phyloP scores from a whole-genome alignment of 2,888 invertebrate genomes.

The Drosophila melanocephala region DNA sequence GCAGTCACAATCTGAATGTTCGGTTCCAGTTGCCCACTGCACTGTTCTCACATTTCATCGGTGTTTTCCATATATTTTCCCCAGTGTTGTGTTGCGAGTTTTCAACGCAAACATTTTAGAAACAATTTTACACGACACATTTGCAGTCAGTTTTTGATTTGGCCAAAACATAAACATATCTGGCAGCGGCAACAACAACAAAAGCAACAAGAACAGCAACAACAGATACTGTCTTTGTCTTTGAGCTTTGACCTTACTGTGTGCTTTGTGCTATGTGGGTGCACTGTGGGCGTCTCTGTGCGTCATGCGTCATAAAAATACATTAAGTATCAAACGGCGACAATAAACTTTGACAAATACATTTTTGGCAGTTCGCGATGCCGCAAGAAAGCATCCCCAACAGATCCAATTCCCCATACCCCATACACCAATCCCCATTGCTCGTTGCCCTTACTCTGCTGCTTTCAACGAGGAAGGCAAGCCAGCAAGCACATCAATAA shows the following conservation, averaged over 20 bases:
- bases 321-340: conserved; percentile 73
- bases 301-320: conserved; percentile 75
- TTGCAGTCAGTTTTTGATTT: conserved; percentile 76
- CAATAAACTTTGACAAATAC: conserved; percentile 74
- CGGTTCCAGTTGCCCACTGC: conserved; percentile 17
- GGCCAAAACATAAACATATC: conserved; percentile 30
- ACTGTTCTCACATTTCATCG: neutral
- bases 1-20: conserved; percentile 3
- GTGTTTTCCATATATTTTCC: neutral
- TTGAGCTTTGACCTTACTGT: conserved; percentile 68
- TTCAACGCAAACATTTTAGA: conserved; percentile 65
- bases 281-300: conserved; percentile 40
- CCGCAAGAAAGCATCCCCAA: conserved; percentile 10
- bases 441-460: neutral
- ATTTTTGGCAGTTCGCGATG: conserved; percentile 42
- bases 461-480: conserved; percentile 8
- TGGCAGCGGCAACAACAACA: conserved; percentile 18
- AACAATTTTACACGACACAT: conserved; percentile 71
- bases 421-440: neutral
- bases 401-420: neutral
- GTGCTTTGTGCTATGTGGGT: neutral
- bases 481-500: conserved; percentile 33
- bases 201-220: conserved; percentile 5
- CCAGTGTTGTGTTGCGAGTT: conserved; percentile 38
- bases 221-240: conserved; percentile 60